These are phyloP conservation scores for Vanessa atalanta DNA, from an alignment of 1,140 invertebrate species.

Conservation along the genomic window DNA sequence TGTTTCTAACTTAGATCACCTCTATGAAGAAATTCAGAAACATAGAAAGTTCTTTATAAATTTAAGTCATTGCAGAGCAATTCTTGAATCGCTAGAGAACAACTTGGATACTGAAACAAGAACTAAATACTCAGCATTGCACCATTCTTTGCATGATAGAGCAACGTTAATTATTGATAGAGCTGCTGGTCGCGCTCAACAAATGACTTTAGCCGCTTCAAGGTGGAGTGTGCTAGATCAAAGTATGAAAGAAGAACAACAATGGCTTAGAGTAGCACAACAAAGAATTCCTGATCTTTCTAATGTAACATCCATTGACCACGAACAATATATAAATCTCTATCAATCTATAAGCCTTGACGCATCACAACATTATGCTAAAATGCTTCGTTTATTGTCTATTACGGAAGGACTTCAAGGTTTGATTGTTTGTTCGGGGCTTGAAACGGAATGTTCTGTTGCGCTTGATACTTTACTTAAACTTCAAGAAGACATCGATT, in stretches of 20 bases:
- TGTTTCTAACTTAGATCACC: constrained; percentile 86
- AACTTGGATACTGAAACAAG: constrained; percentile 90
- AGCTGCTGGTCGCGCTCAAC: constrained; percentile 88
- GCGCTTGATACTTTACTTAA: constrained; percentile 85
- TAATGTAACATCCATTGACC: constrained; percentile 89
- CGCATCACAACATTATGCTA: constrained; percentile 88
- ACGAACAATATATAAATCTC: constrained; percentile 90
- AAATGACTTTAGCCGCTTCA: constrained; percentile 90
- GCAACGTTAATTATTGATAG: constrained; percentile 88
- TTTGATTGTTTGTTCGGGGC: constrained; percentile 86
- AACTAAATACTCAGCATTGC: constrained; percentile 86
- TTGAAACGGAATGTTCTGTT: constrained; percentile 86
- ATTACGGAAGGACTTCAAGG: constrained; percentile 88
- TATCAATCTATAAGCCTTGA: constrained; percentile 90
- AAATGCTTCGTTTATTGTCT: constrained; percentile 86
- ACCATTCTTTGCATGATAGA: constrained; percentile 87
- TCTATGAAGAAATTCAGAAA: constrained; percentile 93
- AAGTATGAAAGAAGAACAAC: constrained; percentile 89
- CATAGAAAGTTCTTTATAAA: constrained; percentile 94
- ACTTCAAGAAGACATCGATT: constrained; percentile 87
- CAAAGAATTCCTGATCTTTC: constrained; percentile 90
- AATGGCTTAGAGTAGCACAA: constrained; percentile 90
- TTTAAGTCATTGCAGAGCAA: constrained; percentile 90
- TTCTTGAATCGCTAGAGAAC: constrained; percentile 91
- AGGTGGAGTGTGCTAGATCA: constrained; percentile 90